These are phyloP conservation scores for Aleadryas rufinucha DNA, from an alignment of 2,113 vertebrate genomes.

Conservation along the genomic window DNA sequence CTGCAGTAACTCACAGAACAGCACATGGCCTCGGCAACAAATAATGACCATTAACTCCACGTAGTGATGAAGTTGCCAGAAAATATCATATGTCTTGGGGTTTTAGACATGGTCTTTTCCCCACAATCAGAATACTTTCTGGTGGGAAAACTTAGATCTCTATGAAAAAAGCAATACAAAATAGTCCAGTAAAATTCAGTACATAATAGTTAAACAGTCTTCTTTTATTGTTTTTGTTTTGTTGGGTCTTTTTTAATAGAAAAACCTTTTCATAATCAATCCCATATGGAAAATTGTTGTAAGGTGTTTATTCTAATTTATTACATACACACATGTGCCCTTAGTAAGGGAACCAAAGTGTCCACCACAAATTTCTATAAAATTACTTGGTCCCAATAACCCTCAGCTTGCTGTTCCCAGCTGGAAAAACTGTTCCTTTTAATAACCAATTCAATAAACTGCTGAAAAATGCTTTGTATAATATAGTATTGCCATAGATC, in stretches of 20 bases:
- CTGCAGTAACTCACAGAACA: constrained; percentile 24
- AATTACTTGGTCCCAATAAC: constrained; percentile 12
- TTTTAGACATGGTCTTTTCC: not conserved
- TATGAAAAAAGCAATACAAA: not conserved
- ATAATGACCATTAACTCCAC: not conserved
- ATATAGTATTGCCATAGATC: constrained; percentile 61
- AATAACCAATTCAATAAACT: constrained; percentile 69
- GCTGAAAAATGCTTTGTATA: constrained; percentile 70
- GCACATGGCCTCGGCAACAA: constrained; percentile 8
- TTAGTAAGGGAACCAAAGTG: not conserved
- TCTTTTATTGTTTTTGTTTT: fast-evolving
- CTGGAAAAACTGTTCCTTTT: constrained; percentile 36
- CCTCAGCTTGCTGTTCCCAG: constrained; percentile 7
- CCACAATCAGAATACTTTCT: not conserved
- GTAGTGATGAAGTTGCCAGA: not conserved
- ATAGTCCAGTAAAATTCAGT: not conserved
- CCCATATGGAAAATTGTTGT: not conserved
- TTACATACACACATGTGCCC: not conserved
- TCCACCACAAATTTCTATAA: constrained; percentile 33
- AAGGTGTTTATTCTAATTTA: constrained; percentile 37
- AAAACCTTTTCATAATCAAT: not conserved
- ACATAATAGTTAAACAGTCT: not conserved
- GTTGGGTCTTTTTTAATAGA: not conserved
- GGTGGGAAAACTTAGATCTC: not conserved
- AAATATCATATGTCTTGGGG: constrained; percentile 12